phyloP scores from a whole-genome alignment of 2,888 invertebrate species.

The Brachynemurus nebulosus region DNA sequence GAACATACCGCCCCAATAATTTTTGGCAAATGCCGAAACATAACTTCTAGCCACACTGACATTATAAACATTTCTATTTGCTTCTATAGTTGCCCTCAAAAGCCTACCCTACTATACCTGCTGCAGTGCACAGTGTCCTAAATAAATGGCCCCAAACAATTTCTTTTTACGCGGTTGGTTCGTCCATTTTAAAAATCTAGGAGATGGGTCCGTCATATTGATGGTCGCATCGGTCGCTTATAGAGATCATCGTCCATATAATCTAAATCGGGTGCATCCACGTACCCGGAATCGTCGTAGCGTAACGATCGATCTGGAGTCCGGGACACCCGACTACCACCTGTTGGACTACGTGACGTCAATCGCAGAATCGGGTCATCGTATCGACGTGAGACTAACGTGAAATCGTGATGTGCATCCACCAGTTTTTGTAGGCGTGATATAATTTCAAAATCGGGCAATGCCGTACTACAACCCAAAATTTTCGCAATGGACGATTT shows the following conservation, averaged over 20 bases:
- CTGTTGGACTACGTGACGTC: slow-evolving; percentile 43
- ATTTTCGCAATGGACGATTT: slow-evolving; percentile 43
- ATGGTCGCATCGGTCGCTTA: slow-evolving; percentile 37
- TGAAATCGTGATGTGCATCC: slow-evolving; percentile 78
- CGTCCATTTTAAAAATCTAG: too few relatives aligned
- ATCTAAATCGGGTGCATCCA: slow-evolving; percentile 52
- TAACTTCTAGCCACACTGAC: too few relatives aligned
- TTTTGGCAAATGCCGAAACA: too few relatives aligned
- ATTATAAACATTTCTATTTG: too few relatives aligned
- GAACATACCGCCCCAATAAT: too few relatives aligned
- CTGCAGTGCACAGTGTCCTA: too few relatives aligned
- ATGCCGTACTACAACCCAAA: slow-evolving; percentile 37
- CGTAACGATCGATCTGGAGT: slow-evolving; percentile 39
- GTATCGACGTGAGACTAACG: slow-evolving; percentile 63
- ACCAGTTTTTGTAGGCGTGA: slow-evolving; percentile 65
- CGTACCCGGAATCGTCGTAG: slow-evolving; percentile 60
- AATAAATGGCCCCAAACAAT: too few relatives aligned
- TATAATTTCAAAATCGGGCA: slow-evolving; percentile 45
- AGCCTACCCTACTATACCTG: too few relatives aligned
- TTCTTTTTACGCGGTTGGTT: too few relatives aligned
- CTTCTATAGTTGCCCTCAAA: too few relatives aligned
- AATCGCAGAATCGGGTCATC: slow-evolving; percentile 40
- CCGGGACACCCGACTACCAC: slow-evolving; percentile 31
- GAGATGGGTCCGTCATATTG: slow-evolving; percentile 36
- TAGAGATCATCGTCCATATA: slow-evolving; percentile 54